Percentiles rank a stretch among this genome's conserved stretches.
Conservation (phyloP, 1,140 invertebrate genomes). For the Rhynchophorus ferrugineus region DNA sequence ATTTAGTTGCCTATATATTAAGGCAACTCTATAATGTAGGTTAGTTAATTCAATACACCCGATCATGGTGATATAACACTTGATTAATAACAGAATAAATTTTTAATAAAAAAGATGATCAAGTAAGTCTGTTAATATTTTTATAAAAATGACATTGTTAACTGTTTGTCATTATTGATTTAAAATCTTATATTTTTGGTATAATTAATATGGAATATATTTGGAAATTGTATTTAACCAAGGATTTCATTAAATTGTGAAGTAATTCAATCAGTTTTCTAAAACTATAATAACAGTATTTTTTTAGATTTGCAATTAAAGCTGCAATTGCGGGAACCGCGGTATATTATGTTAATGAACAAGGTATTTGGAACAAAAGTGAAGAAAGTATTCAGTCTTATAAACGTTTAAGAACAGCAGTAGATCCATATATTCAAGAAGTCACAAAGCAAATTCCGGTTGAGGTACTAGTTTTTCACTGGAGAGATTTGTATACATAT, state of each 20-base stretch:
- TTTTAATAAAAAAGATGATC: not conserved
- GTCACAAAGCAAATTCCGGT: slow-evolving; percentile 46
- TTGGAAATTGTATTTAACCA: too few relatives aligned
- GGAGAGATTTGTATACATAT: slow-evolving; percentile 5
- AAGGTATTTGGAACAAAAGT: slow-evolving; percentile 51
- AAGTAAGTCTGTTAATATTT: too few relatives aligned
- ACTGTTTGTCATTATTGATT: too few relatives aligned
- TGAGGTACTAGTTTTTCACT: slow-evolving; percentile 38
- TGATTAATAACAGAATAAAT: too few relatives aligned
- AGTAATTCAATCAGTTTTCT: not conserved
- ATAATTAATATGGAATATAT: too few relatives aligned
- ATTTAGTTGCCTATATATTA: too few relatives aligned
- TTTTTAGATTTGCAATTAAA: slow-evolving; percentile 46
- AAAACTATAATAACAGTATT: not conserved
- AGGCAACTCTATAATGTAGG: too few relatives aligned
- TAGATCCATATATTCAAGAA: slow-evolving; percentile 47
- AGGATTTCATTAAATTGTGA: too few relatives aligned
- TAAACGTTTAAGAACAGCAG: slow-evolving; percentile 42
- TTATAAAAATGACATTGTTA: too few relatives aligned
- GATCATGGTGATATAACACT: not conserved
- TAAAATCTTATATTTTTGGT: too few relatives aligned
- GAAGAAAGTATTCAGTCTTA: slow-evolving; percentile 44
- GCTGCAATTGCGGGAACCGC: slow-evolving; percentile 44
- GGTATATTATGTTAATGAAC: slow-evolving; percentile 47
- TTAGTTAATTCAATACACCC: too few relatives aligned